These are phyloP conservation scores for Oreocharis arfaki DNA, from an alignment of 2,113 vertebrate genomes.

Conservation along the genomic window DNA sequence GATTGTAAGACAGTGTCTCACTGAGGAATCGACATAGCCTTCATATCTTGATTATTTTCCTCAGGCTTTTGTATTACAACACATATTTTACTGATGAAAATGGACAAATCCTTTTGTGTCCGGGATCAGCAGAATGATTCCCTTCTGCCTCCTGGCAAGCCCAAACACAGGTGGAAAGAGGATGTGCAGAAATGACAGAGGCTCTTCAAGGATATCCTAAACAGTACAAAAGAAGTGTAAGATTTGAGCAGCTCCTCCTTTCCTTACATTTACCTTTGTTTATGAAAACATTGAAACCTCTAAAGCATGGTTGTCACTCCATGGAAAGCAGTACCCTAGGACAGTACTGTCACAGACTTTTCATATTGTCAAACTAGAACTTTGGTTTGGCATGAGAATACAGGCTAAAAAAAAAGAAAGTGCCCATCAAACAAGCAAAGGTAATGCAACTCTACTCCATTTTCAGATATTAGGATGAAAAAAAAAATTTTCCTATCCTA, in stretches of 20 bases:
- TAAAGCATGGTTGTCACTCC: not conserved
- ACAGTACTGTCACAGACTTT: not conserved
- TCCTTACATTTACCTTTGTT: not conserved
- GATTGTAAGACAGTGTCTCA: not conserved
- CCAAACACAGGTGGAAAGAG: not conserved
- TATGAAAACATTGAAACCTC: not conserved
- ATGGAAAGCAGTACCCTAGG: not conserved
- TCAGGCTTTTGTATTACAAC: not conserved
- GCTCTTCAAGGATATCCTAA: not conserved
- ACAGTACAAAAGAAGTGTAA: not conserved
- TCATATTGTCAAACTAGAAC: not conserved
- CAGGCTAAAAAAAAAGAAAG: not conserved
- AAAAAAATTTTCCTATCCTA: not conserved
- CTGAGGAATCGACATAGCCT: not conserved
- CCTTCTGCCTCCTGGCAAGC: not conserved
- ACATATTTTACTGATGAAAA: not conserved
- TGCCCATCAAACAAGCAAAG: not conserved
- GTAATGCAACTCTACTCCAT: not conserved
- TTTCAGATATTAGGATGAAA: not conserved
- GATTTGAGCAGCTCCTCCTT: not conserved
- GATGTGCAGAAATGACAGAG: not conserved
- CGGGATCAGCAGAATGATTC: not conserved
- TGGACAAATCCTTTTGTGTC: not conserved
- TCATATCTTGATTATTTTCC: conserved; percentile 44
- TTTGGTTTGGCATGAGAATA: not conserved